Evolutionary conservation across 2,113 vertebrate species (phyloP).

Genomic region (Melanostigma gelatinosum): DNA sequence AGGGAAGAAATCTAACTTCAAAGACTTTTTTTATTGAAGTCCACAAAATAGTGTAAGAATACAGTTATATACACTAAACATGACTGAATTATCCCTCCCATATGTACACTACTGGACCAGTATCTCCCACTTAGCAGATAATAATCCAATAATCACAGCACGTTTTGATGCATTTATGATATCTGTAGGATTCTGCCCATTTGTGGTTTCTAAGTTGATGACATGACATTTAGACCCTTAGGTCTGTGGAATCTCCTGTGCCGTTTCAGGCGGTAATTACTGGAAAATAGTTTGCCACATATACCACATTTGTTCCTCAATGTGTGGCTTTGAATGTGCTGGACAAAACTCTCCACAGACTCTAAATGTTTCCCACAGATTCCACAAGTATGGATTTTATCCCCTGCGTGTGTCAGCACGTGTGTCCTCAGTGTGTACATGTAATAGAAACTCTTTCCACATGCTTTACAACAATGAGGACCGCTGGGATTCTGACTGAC

Average conservation of each 20-base stretch:
- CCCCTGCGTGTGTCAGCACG: neutral
- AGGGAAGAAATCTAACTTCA: neutral
- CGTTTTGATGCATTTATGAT: neutral
- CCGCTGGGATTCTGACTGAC: neutral
- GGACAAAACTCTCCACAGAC: conserved; percentile 3
- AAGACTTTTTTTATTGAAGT: neutral
- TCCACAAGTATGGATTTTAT: conserved; percentile 36
- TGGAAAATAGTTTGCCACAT: conserved; percentile 40
- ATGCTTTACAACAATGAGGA: conserved; percentile 32
- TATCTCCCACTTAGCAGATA: neutral
- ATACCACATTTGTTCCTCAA: conserved; percentile 33
- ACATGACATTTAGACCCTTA: conserved; percentile 11
- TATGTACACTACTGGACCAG: neutral
- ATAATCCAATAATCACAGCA: neutral
- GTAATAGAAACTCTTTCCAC: conserved; percentile 49
- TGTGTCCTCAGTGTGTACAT: conserved; percentile 36
- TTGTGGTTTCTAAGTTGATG: conserved; percentile 13
- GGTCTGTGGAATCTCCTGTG: conserved; percentile 29
- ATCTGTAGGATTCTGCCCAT: neutral
- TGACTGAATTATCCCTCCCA: neutral
- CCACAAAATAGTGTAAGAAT: neutral
- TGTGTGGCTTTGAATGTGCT: conserved; percentile 33
- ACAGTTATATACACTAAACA: neutral
- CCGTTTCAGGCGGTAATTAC: neutral
- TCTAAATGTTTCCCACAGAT: conserved; percentile 39